Conservation (phyloP, 1,140 invertebrate species). For the Pentalonia nigronervosa region DNA sequence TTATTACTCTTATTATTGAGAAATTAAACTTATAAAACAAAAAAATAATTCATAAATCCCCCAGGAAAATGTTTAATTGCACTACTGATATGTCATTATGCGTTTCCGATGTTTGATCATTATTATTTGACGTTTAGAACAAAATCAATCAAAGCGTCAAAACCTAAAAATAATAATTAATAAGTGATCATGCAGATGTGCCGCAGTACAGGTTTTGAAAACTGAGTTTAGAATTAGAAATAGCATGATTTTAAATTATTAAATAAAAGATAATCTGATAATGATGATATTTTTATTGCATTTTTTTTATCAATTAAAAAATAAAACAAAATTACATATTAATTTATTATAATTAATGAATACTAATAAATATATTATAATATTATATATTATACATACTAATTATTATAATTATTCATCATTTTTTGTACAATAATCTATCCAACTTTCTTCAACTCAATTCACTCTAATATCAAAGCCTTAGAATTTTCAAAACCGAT, state of each 20-base stretch:
- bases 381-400: too few species aligned
- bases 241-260: too few species aligned
- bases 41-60: background rate
- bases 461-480: too few species aligned
- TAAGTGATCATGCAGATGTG: background rate
- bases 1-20: too few species aligned
- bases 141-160: background rate
- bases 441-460: background rate
- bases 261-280: too few species aligned
- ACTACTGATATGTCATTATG: background rate
- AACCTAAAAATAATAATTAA: background rate
- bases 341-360: too few species aligned
- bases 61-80: background rate
- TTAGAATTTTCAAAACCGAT: too few species aligned
- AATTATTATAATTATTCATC: background rate
- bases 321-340: too few species aligned
- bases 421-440: background rate
- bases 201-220: background rate
- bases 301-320: too few species aligned
- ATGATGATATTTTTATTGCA: too few species aligned
- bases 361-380: too few species aligned
- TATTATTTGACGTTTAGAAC: background rate
- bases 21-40: too few species aligned
- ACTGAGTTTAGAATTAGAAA: background rate
- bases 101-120: background rate